These are phyloP conservation scores for Pinctada fucata DNA, from an alignment of 2,888 invertebrate genomes.

Conservation along the genomic window DNA sequence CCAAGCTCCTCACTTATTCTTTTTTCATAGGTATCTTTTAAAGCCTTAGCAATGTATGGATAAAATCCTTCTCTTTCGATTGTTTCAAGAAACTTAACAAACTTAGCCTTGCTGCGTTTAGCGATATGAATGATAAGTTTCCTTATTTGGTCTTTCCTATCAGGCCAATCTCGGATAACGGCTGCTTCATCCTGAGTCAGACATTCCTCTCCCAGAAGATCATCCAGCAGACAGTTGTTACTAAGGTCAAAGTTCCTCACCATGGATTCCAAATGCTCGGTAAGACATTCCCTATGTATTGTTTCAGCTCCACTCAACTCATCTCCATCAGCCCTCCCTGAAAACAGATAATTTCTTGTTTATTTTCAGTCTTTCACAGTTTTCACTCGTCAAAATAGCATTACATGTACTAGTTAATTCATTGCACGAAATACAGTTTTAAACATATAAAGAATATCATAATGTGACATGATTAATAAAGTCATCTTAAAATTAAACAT, in stretches of 20 bases:
- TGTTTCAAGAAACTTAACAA: conserved; percentile 28
- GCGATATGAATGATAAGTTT: conserved; percentile 30
- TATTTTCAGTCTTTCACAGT: neutral
- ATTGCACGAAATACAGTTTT: too few species aligned
- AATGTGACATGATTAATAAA: too few species aligned
- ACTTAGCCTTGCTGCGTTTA: conserved; percentile 13
- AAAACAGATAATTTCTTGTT: neutral
- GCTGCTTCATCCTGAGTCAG: conserved; percentile 35
- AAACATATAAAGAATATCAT: too few species aligned
- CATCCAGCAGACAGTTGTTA: conserved; percentile 24
- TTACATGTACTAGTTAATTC: too few species aligned
- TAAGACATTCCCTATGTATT: conserved; percentile 27
- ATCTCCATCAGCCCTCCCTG: neutral
- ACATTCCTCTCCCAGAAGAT: conserved; percentile 25
- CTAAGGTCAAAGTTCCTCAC: conserved; percentile 31
- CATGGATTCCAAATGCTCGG: conserved; percentile 21
- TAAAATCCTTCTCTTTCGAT: conserved; percentile 21
- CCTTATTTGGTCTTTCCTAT: conserved; percentile 29
- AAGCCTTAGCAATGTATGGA: conserved; percentile 29
- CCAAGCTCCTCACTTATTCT: conserved; percentile 2
- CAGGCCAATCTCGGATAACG: conserved; percentile 10
- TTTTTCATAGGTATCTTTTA: conserved; percentile 17
- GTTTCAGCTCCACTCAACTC: conserved; percentile 11
- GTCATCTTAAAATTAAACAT: too few species aligned
- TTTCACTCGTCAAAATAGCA: too few species aligned